Evolutionary conservation across 2,797 vertebrate genomes (phyloP), one percentile per base, ranked within the genome.

Genomic region (Cryptoprocta ferox): DNA sequence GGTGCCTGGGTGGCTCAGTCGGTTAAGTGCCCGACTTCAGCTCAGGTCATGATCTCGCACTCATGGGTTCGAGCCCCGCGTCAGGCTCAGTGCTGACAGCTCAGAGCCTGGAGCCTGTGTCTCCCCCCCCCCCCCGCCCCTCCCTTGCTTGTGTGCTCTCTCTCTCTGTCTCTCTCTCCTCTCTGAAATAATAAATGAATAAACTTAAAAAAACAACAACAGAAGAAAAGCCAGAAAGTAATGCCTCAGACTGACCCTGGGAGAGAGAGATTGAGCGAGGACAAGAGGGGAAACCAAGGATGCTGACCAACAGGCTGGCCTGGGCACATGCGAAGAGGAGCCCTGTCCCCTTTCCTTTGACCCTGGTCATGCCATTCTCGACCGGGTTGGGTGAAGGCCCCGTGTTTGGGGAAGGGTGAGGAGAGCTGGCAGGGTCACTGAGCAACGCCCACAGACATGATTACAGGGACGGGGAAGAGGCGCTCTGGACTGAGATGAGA

Each of bases 241-340:
- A 53, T 3, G 7, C 19, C 66, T 53, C 32, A n/a, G 35, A 26
- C 15, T 59, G 5, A 3, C 19, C 76, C 53, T 19, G 4, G 32
- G 88, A 88, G 63, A 48, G 88, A 88, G 53, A 48, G 16, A 26
- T 18, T 56, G 88, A 61, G 39, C 48, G 24, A 2, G 28, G 48
- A 7, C 37, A 16, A 1, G 35, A 37, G 56, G 28, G 63, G 68
- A 78, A 37, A 32, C 6, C 0, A 15, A 61, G 90, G 32, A 0
- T 1, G 0, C 45, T 28, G 70, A 16, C 37, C 0, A 1, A 1
- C 3, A 37, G 26, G 35, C 3, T 0, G 65, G 45, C 71, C 1
- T 1, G 24, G 28, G 26, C 14, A 3, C 18, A 1, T 48, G 70
- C 7, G 0, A 28, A n/a, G 24, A 61, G 56, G 82, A 65, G 5